These are phyloP conservation scores for Pristiophorus japonicus DNA, from an alignment of 2,113 vertebrate genomes.

Conservation along the genomic window DNA sequence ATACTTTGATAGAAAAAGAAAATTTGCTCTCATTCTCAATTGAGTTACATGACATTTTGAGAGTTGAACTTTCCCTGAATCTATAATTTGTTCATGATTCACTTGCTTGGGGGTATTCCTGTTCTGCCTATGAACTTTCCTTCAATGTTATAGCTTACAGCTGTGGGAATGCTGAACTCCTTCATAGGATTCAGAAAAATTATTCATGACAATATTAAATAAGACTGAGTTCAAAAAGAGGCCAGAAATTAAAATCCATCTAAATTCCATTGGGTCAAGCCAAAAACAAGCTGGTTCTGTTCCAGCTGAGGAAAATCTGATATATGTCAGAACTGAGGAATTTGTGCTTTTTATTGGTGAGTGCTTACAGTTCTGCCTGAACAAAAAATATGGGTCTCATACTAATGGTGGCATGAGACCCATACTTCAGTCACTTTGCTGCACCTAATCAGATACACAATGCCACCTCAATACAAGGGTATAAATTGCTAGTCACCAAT, in stretches of 20 bases:
- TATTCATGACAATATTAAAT: neutral
- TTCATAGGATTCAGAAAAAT: neutral
- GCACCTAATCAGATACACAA: neutral
- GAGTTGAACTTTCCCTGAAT: neutral
- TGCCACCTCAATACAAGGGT: neutral
- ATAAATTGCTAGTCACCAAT: neutral
- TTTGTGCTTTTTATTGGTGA: neutral
- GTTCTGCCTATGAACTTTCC: neutral
- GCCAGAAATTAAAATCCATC: neutral
- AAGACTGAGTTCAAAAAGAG: neutral
- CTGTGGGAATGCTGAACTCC: neutral
- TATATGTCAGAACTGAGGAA: neutral
- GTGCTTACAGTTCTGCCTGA: neutral
- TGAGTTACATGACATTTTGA: neutral
- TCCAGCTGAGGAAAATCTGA: neutral
- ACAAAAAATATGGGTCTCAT: neutral
- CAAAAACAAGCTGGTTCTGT: neutral
- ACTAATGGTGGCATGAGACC: neutral
- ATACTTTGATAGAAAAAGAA: neutral
- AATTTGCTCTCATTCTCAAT: neutral
- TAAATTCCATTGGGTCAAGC: neutral
- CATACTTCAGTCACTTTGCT: neutral
- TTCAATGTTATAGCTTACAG: neutral
- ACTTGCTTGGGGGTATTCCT: slow-evolving; percentile 8
- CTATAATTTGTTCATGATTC: neutral